Evolutionary conservation across 30 jellyfish, hydroid and myxozoan species (phyloP), one percentile per base, ranked within the genome.

Genomic region (Pelagia noctiluca): DNA sequence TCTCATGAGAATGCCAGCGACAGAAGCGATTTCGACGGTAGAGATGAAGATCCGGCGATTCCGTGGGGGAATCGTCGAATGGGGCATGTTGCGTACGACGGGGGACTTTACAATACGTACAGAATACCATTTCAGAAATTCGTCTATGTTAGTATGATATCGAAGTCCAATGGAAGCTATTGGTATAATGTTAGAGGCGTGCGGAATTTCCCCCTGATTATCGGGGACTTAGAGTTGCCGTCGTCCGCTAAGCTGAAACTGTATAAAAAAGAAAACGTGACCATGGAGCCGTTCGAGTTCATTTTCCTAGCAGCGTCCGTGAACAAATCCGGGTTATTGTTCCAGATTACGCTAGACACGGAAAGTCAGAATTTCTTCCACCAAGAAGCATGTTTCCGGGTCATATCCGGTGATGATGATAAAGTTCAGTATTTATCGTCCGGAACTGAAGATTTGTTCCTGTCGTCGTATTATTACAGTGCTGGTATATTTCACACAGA

Each of bases 1-100:
- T n/a, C n/a, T n/a, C n/a, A 63, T 18, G 16, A 21, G 19, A 38
- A 69, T 8, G 72, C 80, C 22, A 36, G 29, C 16, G 46, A 49
- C 48, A 49, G 86, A 35, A 53, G 68, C 13, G 93, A 71, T 30
- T 71, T 71, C 11, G 76, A 32, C 16, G 87, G 28, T 22, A 36
- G 4, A 3, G 85, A 71, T 3, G 12, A 29, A 47, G 88, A 80
- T 35, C 78, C 78, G 0, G 88, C 37, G 23, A 36, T 71, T 0
- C 89, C 97, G 8, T 90, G 97, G 97, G 97, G 97, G 7, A 90
- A 89, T 11, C 70, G 81, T 34, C 90, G 97, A 49, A 37, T 90
- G 53, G 97, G 97, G 7, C 91, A 90, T 38, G 47, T 80, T n/a
- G 94, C 97, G 26, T 26, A 47, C 28, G 80, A 77, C 53, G 97